phyloP scores from a whole-genome alignment of 2,797 vertebrate species.

The Anabacerthia variegaticeps region DNA sequence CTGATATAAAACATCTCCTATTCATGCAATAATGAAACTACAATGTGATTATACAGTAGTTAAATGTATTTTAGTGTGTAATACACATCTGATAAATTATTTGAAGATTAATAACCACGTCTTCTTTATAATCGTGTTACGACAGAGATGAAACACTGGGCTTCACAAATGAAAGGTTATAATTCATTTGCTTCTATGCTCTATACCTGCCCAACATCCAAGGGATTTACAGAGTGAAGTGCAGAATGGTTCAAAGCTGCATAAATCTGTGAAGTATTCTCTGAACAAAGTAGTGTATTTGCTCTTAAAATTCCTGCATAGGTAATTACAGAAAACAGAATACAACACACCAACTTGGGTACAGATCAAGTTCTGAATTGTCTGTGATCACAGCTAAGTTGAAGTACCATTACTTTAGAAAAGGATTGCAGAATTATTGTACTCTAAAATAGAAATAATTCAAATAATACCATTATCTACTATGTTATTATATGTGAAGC shows the following conservation, averaged over 20 bases:
- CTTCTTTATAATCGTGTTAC: slow-evolving; percentile 54
- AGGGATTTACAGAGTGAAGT: slow-evolving; percentile 61
- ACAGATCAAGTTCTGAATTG: neutral
- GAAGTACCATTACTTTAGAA: neutral
- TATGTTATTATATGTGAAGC: neutral
- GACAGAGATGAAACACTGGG: slow-evolving; percentile 62
- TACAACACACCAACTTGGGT: neutral
- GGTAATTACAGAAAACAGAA: neutral
- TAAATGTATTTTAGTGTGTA: slow-evolving; percentile 59
- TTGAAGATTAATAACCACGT: slow-evolving; percentile 70
- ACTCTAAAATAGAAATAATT: neutral
- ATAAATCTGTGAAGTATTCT: slow-evolving; percentile 37
- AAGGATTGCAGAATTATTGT: neutral
- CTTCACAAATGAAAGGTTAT: slow-evolving; percentile 56
- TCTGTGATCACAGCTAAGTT: neutral
- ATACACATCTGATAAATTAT: slow-evolving; percentile 70
- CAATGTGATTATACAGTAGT: slow-evolving; percentile 50
- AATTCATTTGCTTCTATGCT: slow-evolving; percentile 65
- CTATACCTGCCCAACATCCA: slow-evolving; percentile 20
- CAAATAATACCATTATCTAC: neutral
- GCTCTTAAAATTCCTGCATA: neutral
- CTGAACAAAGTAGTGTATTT: slow-evolving; percentile 2
- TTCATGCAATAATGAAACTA: slow-evolving; percentile 50
- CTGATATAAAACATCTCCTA: slow-evolving; percentile 68
- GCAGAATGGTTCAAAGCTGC: slow-evolving; percentile 47